Conservation (phyloP, 2,113 vertebrate species). For the Odobenus rosmarus region DNA sequence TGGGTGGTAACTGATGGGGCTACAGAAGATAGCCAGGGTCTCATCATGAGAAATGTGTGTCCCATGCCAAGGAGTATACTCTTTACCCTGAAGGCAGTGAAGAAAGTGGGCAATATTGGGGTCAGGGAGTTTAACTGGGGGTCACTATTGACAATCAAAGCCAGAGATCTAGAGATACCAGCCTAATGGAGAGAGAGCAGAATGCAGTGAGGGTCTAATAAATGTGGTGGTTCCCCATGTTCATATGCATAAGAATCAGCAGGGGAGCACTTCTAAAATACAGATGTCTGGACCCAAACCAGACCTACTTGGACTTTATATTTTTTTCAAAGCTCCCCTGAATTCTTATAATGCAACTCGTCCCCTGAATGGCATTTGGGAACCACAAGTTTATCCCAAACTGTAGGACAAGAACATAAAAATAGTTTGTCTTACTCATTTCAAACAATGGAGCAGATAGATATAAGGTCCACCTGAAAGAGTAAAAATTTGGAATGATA, state of each 20-base stretch:
- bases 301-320: neutral
- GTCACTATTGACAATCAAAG: neutral
- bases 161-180: neutral
- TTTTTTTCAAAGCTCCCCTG: neutral
- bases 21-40: neutral
- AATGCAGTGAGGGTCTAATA: neutral
- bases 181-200: neutral
- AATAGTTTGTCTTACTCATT: neutral
- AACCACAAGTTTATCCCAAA: neutral
- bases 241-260: neutral
- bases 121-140: neutral
- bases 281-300: neutral
- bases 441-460: neutral
- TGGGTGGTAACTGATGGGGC: neutral
- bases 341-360: neutral
- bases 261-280: neutral
- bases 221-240: neutral
- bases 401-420: neutral
- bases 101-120: neutral
- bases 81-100: neutral
- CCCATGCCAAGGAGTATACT: neutral
- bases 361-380: neutral
- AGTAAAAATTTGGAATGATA: neutral
- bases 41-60: too few relatives aligned
- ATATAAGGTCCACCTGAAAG: neutral